phyloP scores from a whole-genome alignment of 2,113 vertebrate genomes.

The Sciurus niger region DNA sequence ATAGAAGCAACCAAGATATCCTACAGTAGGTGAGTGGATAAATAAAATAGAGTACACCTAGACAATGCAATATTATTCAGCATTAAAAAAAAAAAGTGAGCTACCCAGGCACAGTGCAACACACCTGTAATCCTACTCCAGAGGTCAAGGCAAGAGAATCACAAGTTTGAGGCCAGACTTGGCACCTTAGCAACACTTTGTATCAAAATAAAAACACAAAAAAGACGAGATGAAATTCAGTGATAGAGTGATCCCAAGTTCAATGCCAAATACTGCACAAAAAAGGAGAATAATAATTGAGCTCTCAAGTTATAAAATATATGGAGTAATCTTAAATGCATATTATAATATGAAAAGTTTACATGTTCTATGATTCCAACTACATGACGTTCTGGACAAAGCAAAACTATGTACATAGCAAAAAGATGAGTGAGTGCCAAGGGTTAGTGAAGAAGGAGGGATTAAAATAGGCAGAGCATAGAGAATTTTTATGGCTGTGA shows the following conservation, averaged over 20 bases:
- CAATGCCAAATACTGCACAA: too few species aligned
- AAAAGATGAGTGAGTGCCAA: background rate
- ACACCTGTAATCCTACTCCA: too few species aligned
- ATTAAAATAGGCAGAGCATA: too few species aligned
- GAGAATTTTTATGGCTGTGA: background rate
- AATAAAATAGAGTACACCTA: background rate
- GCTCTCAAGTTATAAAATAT: background rate
- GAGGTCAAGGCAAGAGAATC: too few species aligned
- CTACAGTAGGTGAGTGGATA: background rate
- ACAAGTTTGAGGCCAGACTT: too few species aligned
- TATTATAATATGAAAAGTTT: background rate
- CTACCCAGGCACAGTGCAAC: too few species aligned
- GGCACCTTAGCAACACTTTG: too few species aligned
- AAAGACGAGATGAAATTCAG: too few species aligned
- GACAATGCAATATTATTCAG: background rate
- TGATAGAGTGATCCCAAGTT: too few species aligned
- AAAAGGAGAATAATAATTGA: background rate
- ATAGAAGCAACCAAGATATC: background rate
- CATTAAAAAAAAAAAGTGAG: background rate
- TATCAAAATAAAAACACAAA: too few species aligned
- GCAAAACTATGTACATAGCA: background rate
- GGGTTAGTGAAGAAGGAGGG: background rate
- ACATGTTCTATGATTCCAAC: background rate
- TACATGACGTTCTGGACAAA: background rate
- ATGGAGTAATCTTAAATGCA: background rate